Evolutionary conservation across 2,113 vertebrate species (phyloP).

Genomic region (Damaliscus lunatus): DNA sequence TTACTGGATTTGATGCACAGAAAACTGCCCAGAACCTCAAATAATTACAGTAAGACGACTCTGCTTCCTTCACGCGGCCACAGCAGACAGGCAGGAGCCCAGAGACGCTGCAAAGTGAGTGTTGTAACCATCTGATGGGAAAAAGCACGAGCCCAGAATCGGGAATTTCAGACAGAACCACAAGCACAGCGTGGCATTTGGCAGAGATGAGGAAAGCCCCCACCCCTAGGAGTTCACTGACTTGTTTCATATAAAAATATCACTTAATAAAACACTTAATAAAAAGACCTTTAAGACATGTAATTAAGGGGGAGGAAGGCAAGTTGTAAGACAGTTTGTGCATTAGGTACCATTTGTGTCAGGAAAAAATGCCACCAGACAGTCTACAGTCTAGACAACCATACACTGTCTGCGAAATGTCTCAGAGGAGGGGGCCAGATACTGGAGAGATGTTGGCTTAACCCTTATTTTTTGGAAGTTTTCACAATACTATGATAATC

Average conservation of each 20-base stretch:
- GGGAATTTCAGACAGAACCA: background rate
- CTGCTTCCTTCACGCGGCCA: conserved; percentile 51
- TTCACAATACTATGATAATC: background rate
- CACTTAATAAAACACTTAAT: conserved; percentile 41
- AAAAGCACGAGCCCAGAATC: background rate
- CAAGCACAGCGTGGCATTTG: conserved; percentile 29
- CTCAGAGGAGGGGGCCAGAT: background rate
- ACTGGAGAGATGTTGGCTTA: background rate
- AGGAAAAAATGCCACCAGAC: background rate
- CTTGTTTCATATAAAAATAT: background rate
- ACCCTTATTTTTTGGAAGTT: background rate
- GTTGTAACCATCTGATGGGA: background rate
- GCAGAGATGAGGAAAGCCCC: background rate
- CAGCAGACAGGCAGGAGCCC: conserved; percentile 68
- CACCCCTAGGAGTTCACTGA: background rate
- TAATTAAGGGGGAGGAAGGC: background rate
- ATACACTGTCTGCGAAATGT: background rate
- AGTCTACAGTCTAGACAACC: background rate
- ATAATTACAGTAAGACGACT: conserved; percentile 64
- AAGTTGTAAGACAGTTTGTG: background rate
- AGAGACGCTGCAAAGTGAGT: background rate
- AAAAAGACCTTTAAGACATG: background rate
- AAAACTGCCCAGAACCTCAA: conserved; percentile 63
- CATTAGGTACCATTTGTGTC: background rate
- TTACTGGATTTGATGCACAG: conserved; percentile 63